These are phyloP conservation scores for Andrena dorsata DNA, from an alignment of 2,888 invertebrate species.

Conservation along the genomic window DNA sequence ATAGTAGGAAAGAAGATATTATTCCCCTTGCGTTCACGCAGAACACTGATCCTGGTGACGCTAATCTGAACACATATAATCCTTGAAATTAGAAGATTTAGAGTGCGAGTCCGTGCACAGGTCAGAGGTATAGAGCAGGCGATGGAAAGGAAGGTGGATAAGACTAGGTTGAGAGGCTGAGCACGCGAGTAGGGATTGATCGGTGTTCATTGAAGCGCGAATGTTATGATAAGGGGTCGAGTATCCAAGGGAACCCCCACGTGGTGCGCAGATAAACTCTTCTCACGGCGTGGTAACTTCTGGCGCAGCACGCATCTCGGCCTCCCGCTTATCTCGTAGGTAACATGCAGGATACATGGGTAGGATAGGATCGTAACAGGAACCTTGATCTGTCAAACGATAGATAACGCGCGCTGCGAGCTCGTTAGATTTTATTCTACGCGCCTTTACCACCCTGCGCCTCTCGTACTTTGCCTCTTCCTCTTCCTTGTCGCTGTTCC, in stretches of 20 bases:
- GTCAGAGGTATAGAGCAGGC: not conserved
- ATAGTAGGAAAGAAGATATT: too few relatives aligned
- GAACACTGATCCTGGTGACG: too few relatives aligned
- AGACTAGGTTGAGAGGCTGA: constrained; percentile 5
- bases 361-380: constrained; percentile 61
- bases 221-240: constrained; percentile 73
- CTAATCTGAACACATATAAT: too few relatives aligned
- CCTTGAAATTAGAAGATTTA: not conserved
- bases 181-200: constrained; percentile 37
- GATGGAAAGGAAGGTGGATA: not conserved
- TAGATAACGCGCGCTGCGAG: constrained; percentile 63
- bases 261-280: constrained; percentile 62
- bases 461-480: constrained; percentile 36
- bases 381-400: constrained; percentile 66
- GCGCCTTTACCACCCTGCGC: constrained; percentile 19
- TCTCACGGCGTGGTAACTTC: constrained; percentile 56
- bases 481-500: constrained; percentile 5
- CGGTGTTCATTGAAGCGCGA: constrained; percentile 70
- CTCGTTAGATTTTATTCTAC: constrained; percentile 56
- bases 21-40: too few relatives aligned
- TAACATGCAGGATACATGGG: constrained; percentile 57
- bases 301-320: constrained; percentile 55
- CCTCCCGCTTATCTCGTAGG: constrained; percentile 46
- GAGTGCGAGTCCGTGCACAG: not conserved
- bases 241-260: constrained; percentile 60